Percentiles rank a stretch among this genome's conserved stretches.
These are phyloP conservation scores for Babylonia areolata DNA, from an alignment of 1,140 invertebrate genomes.

Conservation along the genomic window DNA sequence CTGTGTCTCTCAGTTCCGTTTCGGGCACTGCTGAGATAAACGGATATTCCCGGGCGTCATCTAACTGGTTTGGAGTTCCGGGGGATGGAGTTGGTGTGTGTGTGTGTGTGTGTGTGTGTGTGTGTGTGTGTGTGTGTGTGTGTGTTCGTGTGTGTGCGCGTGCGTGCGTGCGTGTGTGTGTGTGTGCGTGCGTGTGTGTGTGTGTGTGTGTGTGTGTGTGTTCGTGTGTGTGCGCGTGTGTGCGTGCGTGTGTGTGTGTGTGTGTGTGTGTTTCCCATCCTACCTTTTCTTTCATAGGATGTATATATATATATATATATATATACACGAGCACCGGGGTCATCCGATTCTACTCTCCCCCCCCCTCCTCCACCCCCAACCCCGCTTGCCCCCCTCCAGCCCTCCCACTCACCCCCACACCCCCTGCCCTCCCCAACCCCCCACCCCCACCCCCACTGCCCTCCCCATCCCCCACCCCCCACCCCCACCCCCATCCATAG, in stretches of 20 bases:
- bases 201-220: neutral
- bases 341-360: neutral
- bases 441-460: too few relatives aligned
- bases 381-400: neutral
- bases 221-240: neutral
- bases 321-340: neutral
- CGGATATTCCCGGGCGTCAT: too few relatives aligned
- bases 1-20: neutral
- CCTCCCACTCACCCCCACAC: too few relatives aligned
- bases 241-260: neutral
- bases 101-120: too few relatives aligned
- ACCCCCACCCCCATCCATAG: too few relatives aligned
- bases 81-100: neutral
- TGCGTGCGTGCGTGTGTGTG: neutral
- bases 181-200: slow-evolving; percentile 19
- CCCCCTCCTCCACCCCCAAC: neutral
- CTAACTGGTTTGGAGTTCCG: too few relatives aligned
- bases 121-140: too few relatives aligned
- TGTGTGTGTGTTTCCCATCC: too few relatives aligned
- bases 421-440: too few relatives aligned
- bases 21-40: too few relatives aligned
- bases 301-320: neutral
- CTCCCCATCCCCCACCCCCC: too few relatives aligned
- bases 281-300: neutral
- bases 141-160: too few relatives aligned